Evolutionary conservation across 2,888 invertebrate species (phyloP), one percentile per base, ranked within the genome.

Genomic region (Spilosoma lubricipeda): DNA sequence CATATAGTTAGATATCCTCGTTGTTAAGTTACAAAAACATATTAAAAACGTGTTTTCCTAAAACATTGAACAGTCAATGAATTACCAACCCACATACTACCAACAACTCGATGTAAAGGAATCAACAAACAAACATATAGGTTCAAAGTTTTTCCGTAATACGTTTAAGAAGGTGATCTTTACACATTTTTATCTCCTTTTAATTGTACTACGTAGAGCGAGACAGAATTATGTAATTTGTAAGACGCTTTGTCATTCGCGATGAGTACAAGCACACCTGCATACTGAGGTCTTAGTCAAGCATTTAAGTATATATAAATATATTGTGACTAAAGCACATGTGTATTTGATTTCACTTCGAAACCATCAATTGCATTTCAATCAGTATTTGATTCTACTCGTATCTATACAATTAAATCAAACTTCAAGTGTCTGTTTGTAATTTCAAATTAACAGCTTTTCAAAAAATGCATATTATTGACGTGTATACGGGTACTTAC

Each of bases 321-420:
- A 20, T 20, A 11, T n/a, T 9, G 2, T 18, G 30, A 30, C 18
- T 63, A 30, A 30, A 30, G 5, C 18, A 73, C 83, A 83, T 86
- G 88, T 82, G 80, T 84, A 85, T 87, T 69, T 83, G 81, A 83
- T 83, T 86, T 80, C 74, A 74, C 69, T 67, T 76, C 71, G 67
- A 80, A 68, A 65, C 52, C 2, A 27, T 20, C 64, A 20, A 64
- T 30, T 7, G 27, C 36, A 30, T 36, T 18, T 52, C 48, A 48
- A 48, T 48, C 48, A 48, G 11, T 56, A n/a, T n/a, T 7, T 56
- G 56, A 56, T 56, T 23, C 11, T n/a, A 23, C 7, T 23, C 23
- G 0, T 23, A 52, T 23, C 7, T 8, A 8, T 39, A 39, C 39
- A 39, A 39, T 11, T 39, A 39, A 11, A 39, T 39, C 9, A 39